Evolutionary conservation across 2,888 invertebrate species (phyloP), one percentile per base, ranked within the genome.

Genomic region (Altica lythri): DNA sequence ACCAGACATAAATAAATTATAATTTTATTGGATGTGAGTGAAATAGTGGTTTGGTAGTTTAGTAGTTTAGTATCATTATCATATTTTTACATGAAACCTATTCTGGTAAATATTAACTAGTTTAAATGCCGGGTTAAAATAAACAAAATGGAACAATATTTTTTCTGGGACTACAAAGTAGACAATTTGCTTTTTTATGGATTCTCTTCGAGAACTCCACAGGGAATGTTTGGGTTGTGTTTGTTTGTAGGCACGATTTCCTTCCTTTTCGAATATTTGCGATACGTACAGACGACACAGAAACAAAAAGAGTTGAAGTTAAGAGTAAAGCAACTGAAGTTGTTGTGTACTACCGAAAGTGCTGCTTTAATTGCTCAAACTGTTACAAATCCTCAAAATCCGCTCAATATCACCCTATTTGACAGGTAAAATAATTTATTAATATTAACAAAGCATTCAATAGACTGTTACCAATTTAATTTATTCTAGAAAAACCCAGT

Each of bases 161-260:
- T 62, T 50, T 57, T 54, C 50, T 60, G 53, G 58, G 84, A 83
- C 47, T 80, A 79, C 60, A 75, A 84, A 70, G 75, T 87, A 50
- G 81, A 83, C 10, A 79, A 83, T 60, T 86, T 86, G 72, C 73
- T 88, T 67, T 84, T 88, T 73, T 73, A 82, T 38, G 86, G 86
- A 14, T 80, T 84, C 40, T 76, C 78, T 61, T 78, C 87, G 49
- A 77, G 70, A 64, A 77, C 80, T 27, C 72, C 77, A 2, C 76
- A 78, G 74, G 77, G 82, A 22, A 78, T 88, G 61, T 73, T 84
- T 4, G 77, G 80, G 55, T 80, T 83, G 1, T 86, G 86, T 76
- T 71, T 85, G 37, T 79, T 79, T 38, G 75, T 86, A 38, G 78
- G 80, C 62, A 75, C 81, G 34, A 74, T 86, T 16, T 82, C 86